Base-by-base conservation (phyloP, 1,140 invertebrate genomes). In the Penaeus japonicus region DNA sequence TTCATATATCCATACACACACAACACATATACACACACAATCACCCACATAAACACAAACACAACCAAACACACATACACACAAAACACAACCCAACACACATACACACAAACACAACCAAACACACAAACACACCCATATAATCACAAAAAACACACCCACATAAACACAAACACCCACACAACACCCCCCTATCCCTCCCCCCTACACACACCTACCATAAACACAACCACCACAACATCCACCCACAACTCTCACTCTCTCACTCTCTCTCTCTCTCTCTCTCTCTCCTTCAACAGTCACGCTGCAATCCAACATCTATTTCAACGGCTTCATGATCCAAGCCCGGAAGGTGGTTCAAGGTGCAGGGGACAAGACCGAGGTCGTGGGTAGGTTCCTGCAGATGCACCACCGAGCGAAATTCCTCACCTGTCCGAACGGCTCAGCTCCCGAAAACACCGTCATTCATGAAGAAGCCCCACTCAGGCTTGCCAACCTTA, bases 271-370 rank as follows among this genome's bases (percentile, higher is more conserved):
- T 70, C 59, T 70, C 82, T 39, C 59, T 84, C 82, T 70, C 82
- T 65, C 57, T 55, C 54, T 83, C 80, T 4, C 32, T 59, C 84
- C 22, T 5, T 22, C 54, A 20, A 39, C 89, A 91, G 91, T 91
- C 17, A 91, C 91, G 24, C 91, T 92, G 0, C 89, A 89, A 65
- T 91, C 91, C 12, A 92, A 91, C 75, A 62, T 91, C 47, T 92
- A 92, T 78, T 93, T 93, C 92, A 92, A 93, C 91, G 92, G 92
- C 10, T 93, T 93, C 88, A 88, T 93, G n/a, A 89, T 93, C 89
- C 93, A 93, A 55, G 93, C 92, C 12, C 89, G 93, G 59, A 93
- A 93, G 89, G 65, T 57, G 4, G 93, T 92, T 7, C 89, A 93
- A 59, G 93, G 93, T 89, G 65, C 35, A 2, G 89, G 10, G 1